These are phyloP conservation scores for Coreius guichenoti DNA, from an alignment of 2,797 vertebrate genomes.

Conservation along the genomic window DNA sequence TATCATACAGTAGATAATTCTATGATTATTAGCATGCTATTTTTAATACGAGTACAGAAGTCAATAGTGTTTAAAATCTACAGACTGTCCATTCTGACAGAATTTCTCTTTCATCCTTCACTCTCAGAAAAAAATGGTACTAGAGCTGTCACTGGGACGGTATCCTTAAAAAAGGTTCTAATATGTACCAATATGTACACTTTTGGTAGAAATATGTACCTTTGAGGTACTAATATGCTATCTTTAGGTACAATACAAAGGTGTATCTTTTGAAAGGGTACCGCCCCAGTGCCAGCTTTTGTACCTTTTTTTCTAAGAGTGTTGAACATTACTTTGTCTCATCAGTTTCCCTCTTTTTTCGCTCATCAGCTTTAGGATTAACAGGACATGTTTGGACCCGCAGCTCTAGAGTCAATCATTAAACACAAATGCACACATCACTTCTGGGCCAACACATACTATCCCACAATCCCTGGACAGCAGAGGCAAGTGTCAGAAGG, in stretches of 20 bases:
- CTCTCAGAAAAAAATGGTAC: background rate
- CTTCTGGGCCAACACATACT: conserved; percentile 35
- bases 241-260: background rate
- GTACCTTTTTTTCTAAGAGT: background rate
- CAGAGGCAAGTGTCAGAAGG: conserved; percentile 47
- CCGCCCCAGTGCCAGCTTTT: too few relatives aligned
- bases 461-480: conserved; percentile 50
- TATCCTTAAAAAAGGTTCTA: background rate
- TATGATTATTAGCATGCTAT: background rate
- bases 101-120: background rate
- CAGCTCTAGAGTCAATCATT: conserved; percentile 61
- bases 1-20: background rate
- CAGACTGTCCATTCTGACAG: background rate
- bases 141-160: background rate
- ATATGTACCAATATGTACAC: too few relatives aligned
- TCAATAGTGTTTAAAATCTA: background rate
- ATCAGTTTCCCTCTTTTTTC: background rate
- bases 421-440: conserved; percentile 46
- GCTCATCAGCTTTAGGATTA: conserved; percentile 55
- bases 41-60: background rate
- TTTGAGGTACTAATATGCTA: background rate
- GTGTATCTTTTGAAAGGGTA: background rate
- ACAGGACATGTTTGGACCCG: conserved; percentile 38
- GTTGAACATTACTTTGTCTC: conserved; percentile 1
- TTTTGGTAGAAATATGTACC: too few relatives aligned